phyloP scores from a whole-genome alignment of 2,797 vertebrate genomes.

The Crypturellus tataupa region DNA sequence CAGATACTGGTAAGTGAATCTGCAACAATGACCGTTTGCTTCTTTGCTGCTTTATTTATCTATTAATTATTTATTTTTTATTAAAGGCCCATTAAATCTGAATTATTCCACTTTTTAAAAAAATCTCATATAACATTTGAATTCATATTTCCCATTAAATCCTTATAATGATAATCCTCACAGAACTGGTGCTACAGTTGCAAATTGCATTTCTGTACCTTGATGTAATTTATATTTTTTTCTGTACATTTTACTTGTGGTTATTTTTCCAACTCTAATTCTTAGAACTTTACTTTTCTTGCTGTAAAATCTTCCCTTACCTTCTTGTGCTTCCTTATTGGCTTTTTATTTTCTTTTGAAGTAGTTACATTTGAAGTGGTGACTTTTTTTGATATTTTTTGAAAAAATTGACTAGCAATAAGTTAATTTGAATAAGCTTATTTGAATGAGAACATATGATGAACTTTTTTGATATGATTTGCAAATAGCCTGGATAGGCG shows the following conservation, averaged over 20 bases:
- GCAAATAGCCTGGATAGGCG: not conserved
- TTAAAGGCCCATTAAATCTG: not conserved
- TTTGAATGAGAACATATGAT: not conserved
- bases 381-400: not conserved
- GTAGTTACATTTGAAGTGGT: not conserved
- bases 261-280: not conserved
- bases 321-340: not conserved
- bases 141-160: not conserved
- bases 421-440: not conserved
- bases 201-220: not conserved
- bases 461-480: not conserved
- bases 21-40: not conserved
- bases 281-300: not conserved
- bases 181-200: not conserved
- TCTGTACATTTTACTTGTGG: not conserved
- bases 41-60: not conserved
- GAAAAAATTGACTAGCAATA: not conserved
- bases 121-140: not conserved
- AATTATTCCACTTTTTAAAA: not conserved
- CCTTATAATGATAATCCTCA: not conserved
- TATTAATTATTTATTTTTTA: not conserved
- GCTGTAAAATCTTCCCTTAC: not conserved
- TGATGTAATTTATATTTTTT: not conserved
- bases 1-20: constrained; percentile 92
- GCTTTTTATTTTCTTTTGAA: not conserved